Base-by-base conservation (phyloP, 2,888 invertebrate species). In the Troglohyphantes excavatus region DNA sequence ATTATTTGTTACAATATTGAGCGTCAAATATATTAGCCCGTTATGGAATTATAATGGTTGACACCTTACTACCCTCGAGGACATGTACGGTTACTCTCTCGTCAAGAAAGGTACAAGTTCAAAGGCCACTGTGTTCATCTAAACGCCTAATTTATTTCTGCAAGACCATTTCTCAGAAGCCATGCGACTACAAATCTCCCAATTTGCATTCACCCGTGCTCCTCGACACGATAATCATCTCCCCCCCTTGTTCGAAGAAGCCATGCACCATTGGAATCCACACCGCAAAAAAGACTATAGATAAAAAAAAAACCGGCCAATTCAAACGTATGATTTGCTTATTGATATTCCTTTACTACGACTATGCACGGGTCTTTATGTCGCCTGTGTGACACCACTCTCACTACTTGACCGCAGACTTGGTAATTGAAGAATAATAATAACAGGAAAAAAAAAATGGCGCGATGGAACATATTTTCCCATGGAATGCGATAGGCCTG, bases 401-500 rank as follows among this genome's bases (percentile, higher is more conserved):
- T 76, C 79, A 65, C 78, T 78, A 29, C 59, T 23, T 76, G 39
- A 68, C 79, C 67, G 68, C 79, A 81, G 79, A 81, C 53, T 13
- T 53, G n/a, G 53, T 53, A 53, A 53, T 53, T 39, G 39, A 2
- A 13, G 39, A 39, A 39, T 39, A 7, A 13, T 39, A 39, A 39
- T 39, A 39, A 39, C 39, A 33, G 33, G 27, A 33, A 19, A 68
- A n/a, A 33, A 68, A 68, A 27, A 11, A 68, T 11, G 68, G 19
- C 65, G 53, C 13, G 68, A 33, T 27, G 29, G 68, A 68, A 68
- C 78, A 33, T 65, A 78, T 59, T 78, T 78, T 78, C 78, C 78
- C 83, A 73, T 83, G 83, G 83, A 73, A 83, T 83, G 83, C 46
- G 83, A 73, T 53, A 72, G 65, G 73, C 68, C 27, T 33, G 33